A percentile compares a stretch with the other conserved stretches of the same genome.
These are phyloP conservation scores for Drosophila greeni DNA, from an alignment of 2,888 invertebrate genomes.

Conservation along the genomic window DNA sequence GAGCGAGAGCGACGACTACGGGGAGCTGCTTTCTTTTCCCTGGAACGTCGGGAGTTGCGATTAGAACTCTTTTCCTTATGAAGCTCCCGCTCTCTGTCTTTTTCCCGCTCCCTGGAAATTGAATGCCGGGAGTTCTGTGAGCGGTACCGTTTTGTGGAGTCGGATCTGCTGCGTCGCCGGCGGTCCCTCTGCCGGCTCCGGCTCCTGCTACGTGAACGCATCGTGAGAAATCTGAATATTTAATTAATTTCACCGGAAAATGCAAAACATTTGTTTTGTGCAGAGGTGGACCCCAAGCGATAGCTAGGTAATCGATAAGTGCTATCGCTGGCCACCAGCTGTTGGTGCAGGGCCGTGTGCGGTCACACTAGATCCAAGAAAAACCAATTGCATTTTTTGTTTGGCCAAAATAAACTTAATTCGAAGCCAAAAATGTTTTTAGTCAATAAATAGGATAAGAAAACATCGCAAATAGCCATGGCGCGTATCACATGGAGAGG, in stretches of 20 bases:
- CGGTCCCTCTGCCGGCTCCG: conserved; percentile 47
- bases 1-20: conserved; percentile 21
- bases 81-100: conserved; percentile 26
- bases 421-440: conserved; percentile 16
- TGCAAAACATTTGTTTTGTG: conserved; percentile 22
- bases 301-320: neutral
- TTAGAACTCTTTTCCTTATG: conserved; percentile 7
- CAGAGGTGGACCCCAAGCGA: neutral
- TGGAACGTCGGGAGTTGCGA: conserved; percentile 18
- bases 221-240: neutral
- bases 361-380: conserved; percentile 4
- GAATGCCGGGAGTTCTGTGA: conserved; percentile 32
- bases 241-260: conserved; percentile 23
- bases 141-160: conserved; percentile 11
- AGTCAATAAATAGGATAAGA: neutral
- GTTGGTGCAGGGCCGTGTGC: neutral
- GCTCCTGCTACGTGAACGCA: conserved; percentile 59
- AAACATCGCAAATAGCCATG: conserved; percentile 1
- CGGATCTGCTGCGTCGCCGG: conserved; percentile 17
- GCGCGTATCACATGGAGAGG: conserved; percentile 36
- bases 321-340: conserved; percentile 7
- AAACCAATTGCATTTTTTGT: neutral
- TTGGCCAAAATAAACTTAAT: conserved; percentile 7
- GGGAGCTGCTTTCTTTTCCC: conserved; percentile 8
- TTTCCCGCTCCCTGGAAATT: conserved; percentile 20